Percentiles rank a stretch among this genome's conserved stretches.
These are phyloP conservation scores for Drepana arcuata DNA, from an alignment of 1,140 invertebrate species.

Conservation along the genomic window DNA sequence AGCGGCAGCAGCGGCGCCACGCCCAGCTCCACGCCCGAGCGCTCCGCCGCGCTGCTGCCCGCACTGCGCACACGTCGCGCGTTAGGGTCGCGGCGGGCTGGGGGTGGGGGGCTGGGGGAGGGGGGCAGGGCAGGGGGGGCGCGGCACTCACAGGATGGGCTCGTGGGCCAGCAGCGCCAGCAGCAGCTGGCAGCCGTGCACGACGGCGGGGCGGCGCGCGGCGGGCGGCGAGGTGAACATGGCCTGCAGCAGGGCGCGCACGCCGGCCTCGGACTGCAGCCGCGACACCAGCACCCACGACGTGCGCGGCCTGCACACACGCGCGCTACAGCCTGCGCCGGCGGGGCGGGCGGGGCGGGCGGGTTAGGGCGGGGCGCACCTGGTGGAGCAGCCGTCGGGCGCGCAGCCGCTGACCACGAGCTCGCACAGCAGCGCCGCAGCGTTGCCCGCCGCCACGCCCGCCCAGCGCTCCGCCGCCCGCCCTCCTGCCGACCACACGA, in stretches of 20 bases:
- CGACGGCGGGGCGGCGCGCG: slow-evolving; percentile 30
- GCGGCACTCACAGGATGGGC: slow-evolving; percentile 1
- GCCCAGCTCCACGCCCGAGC: slow-evolving; percentile 33
- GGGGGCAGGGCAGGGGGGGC: neutral
- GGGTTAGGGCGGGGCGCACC: slow-evolving; percentile 6
- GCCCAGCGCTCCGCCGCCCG: slow-evolving; percentile 8
- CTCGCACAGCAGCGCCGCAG: slow-evolving; percentile 37
- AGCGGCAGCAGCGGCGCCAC: slow-evolving; percentile 53
- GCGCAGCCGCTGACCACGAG: slow-evolving; percentile 24
- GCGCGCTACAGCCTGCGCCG: slow-evolving; percentile 6
- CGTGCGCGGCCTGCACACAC: slow-evolving; percentile 15
- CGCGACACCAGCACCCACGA: slow-evolving; percentile 15
- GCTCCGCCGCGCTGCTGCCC: slow-evolving; percentile 6
- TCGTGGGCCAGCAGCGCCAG: slow-evolving; percentile 34
- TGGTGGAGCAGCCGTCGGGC: slow-evolving; percentile 9
- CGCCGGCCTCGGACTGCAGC: slow-evolving; percentile 17
- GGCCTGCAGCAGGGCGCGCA: slow-evolving; percentile 38
- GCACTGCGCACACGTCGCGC: neutral
- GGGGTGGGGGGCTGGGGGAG: too few species aligned
- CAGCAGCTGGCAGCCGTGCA: slow-evolving; percentile 38
- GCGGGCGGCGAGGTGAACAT: slow-evolving; percentile 41
- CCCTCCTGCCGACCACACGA: neutral
- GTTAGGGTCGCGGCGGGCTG: too few species aligned
- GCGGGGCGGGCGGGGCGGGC: slow-evolving; percentile 8
- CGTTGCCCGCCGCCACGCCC: slow-evolving; percentile 35